Evolutionary conservation across 2,113 vertebrate genomes (phyloP).

Genomic region (Acrocephalus arundinaceus): DNA sequence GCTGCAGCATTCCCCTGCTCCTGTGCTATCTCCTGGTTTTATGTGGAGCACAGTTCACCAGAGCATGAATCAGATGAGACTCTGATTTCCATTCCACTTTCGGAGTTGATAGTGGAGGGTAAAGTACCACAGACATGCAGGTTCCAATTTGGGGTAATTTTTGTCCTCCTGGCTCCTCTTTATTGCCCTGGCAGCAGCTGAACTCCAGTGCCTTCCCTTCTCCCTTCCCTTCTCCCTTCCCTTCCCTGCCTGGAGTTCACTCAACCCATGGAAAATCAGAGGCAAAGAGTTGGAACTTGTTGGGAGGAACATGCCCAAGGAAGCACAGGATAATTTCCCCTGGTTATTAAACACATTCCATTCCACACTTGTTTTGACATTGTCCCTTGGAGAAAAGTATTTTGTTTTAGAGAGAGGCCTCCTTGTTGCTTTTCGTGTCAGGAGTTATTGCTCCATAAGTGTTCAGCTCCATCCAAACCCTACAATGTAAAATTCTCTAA

Average conservation of each 20-base stretch:
- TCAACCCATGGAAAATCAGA: background rate
- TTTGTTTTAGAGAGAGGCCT: background rate
- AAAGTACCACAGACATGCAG: background rate
- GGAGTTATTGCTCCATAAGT: background rate
- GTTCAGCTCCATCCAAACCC: background rate
- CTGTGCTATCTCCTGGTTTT: background rate
- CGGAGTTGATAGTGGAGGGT: background rate
- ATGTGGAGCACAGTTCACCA: background rate
- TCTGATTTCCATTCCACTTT: background rate
- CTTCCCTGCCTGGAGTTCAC: background rate
- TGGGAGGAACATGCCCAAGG: slow-evolving; percentile 27
- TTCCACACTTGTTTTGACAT: slow-evolving; percentile 57
- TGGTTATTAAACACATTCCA: slow-evolving; percentile 49
- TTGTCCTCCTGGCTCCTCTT: background rate
- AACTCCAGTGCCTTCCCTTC: background rate
- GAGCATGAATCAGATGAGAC: background rate
- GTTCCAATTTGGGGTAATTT: background rate
- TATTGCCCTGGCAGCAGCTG: background rate
- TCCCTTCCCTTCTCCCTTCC: background rate
- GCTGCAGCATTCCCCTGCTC: background rate
- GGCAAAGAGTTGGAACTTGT: slow-evolving; percentile 49
- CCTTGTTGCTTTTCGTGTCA: background rate
- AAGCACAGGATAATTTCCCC: slow-evolving; percentile 25
- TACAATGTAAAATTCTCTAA: background rate
- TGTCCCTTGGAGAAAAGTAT: background rate